Evolutionary conservation across 2,888 invertebrate genomes (phyloP).

Genomic region (Dryobota labecula): DNA sequence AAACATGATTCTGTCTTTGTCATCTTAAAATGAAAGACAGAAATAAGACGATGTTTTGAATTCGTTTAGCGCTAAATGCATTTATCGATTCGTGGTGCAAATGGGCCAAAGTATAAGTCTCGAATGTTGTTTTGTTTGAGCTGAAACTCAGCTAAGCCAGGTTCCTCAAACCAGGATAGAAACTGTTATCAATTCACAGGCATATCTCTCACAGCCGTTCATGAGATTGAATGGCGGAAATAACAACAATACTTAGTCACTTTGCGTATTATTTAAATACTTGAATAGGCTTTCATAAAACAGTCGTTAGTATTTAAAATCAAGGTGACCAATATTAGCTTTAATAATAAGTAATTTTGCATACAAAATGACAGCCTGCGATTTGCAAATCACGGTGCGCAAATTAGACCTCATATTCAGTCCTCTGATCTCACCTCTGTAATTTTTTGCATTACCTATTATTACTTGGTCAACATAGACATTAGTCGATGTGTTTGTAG

Average conservation of each 20-base stretch:
- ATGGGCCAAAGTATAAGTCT: too few relatives aligned
- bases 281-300: conserved; percentile 10
- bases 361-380: conserved; percentile 27
- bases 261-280: conserved; percentile 11
- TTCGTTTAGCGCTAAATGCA: too few relatives aligned
- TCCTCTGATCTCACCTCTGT: conserved; percentile 40
- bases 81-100: too few relatives aligned
- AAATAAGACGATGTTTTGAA: too few relatives aligned
- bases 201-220: not conserved
- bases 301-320: conserved; percentile 31
- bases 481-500: conserved; percentile 48
- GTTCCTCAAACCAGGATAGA: too few relatives aligned
- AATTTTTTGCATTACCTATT: conserved; percentile 39
- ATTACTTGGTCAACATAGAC: conserved; percentile 46
- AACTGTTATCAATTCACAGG: too few relatives aligned
- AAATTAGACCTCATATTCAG: conserved; percentile 27
- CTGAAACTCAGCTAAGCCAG: too few relatives aligned
- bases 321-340: conserved; percentile 24
- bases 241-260: conserved; percentile 2
- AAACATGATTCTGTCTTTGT: too few relatives aligned
- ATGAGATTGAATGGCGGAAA: not conserved
- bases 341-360: conserved; percentile 35
- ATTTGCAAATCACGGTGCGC: conserved; percentile 26
- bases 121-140: too few relatives aligned
- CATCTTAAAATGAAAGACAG: too few relatives aligned